Base-by-base conservation (phyloP, 2,888 invertebrate genomes). In the Nephrotoma appendiculata region DNA sequence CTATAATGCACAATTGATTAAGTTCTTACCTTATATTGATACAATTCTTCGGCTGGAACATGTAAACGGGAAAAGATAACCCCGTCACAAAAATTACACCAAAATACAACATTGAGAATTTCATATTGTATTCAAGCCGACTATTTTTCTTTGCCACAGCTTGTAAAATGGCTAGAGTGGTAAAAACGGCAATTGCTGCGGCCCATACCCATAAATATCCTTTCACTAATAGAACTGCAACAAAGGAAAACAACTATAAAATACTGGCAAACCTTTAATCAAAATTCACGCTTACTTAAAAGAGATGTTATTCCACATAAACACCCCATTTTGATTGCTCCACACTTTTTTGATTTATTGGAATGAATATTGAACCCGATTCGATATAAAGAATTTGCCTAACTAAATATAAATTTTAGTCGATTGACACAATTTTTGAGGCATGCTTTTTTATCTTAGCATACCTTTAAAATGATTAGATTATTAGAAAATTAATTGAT, bases 91-190 rank as follows among this genome's bases (percentile, higher is more conserved):
- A 7, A 5, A 85, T 85, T 0, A 19, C 11, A 4, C 43, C 43
- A 85, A 85, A 85, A 85, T 85, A 85, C 11, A 85, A 44, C 44
- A 85, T 44, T 19, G 43, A n/a, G 44, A 85, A 85, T 85, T 85
- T 85, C 19, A 44, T 44, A 85, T 44, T 19, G 44, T 85, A 85
- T 43, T 85, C 19, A 11, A 85, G 11, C 9, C 44, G 42, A 7
- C 43, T 85, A 44, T 85, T 85, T 84, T 41, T 41, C 42, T 42
- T 84, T 42, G 84, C 41, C 43, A 15, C 84, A 42, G 41, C 41
- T 43, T 42, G 41, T 84, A 43, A 42, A 84, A 41, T 15, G 6
- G 43, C 43, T 0, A 84, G 42, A 5, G 9, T 42, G 12, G 7
- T 43, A 42, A 84, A 42, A 15, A 42, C 42, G 6, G 15, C 15